Evolutionary conservation across 1,140 invertebrate genomes (phyloP).

Genomic region (Branchinecta lindahli): DNA sequence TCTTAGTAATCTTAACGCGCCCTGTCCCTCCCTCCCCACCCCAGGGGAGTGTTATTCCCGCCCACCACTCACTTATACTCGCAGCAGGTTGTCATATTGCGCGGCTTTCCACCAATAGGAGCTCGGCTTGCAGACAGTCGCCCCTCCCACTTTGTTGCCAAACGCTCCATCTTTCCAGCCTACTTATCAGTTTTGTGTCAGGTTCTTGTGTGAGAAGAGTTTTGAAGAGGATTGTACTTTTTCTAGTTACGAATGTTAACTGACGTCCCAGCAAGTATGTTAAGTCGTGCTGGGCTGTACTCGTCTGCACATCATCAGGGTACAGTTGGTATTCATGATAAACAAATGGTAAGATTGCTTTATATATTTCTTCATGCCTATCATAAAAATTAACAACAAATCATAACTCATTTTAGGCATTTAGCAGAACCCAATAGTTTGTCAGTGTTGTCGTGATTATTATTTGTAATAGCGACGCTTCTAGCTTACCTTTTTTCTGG

Average conservation of each 20-base stretch:
- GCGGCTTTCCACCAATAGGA: not conserved
- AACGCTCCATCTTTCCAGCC: not conserved
- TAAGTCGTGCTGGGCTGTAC: slow-evolving; percentile 8
- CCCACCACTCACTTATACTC: not conserved
- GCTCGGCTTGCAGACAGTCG: not conserved
- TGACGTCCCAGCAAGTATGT: slow-evolving; percentile 2
- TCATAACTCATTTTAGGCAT: no score
- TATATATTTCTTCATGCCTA: no score
- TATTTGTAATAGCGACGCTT: no score
- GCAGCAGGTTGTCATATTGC: not conserved
- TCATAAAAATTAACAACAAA: no score
- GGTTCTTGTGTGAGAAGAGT: not conserved
- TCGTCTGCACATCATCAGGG: slow-evolving; percentile 2
- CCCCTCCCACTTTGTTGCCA: not conserved
- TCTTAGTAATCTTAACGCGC: not conserved
- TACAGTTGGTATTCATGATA: not conserved
- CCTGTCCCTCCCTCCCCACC: not conserved
- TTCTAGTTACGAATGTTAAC: not conserved
- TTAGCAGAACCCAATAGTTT: no score
- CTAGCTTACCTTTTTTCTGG: no score
- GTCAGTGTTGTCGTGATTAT: no score
- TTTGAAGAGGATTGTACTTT: slow-evolving; percentile 7
- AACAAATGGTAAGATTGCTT: not conserved
- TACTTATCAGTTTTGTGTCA: slow-evolving; percentile 10
- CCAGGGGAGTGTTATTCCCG: not conserved